Base-by-base conservation (phyloP, 2,888 invertebrate genomes). In the Drosophila acutilabella region DNA sequence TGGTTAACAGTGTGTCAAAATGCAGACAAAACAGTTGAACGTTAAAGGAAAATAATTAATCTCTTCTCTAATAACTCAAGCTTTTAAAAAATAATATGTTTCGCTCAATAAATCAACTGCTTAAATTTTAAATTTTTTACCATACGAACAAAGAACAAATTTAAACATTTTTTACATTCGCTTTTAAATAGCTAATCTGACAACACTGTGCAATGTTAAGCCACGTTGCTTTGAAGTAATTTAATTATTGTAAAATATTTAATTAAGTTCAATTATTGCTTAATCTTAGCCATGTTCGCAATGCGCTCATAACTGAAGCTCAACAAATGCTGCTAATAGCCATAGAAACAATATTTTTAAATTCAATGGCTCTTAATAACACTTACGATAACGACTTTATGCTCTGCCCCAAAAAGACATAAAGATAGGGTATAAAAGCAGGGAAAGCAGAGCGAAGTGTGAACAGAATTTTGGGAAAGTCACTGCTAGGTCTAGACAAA, bases 401-500 rank as follows among this genome's bases (percentile, higher is more conserved):
- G 53, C 10, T 40, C 13, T 38, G 20, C 26, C 18, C 52, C 30
- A 6, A 30, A 36, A 71, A 30, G 14, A 7, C 41, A 11, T 8
- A 36, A 13, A 40, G 20, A 16, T 36, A 61, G 51, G 64, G 68
- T 76, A 72, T 60, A 52, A 40, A 56, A 23, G 53, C 44, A 14
- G 42, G 36, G n/a, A 33, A 53, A 23, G 58, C 44, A 42, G 52
- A 50, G 52, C 52, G 8, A 30, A 57, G 41, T 44, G 18, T 48
- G 64, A 69, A 59, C 56, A 54, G 44, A 65, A 51, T 57, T 59
- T 20, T 52, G 61, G 71, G 23, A 56, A 40, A 59, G 54, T 60
- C 59, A 71, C 64, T 33, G 69, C 64, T 33, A 41, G 41, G 64
- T 74, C 74, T 85, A 81, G 76, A 81, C 88, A 85, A 85, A 81